Evolutionary conservation across 1,140 invertebrate species (phyloP).

Genomic region (Plectrocnemia conspersa): DNA sequence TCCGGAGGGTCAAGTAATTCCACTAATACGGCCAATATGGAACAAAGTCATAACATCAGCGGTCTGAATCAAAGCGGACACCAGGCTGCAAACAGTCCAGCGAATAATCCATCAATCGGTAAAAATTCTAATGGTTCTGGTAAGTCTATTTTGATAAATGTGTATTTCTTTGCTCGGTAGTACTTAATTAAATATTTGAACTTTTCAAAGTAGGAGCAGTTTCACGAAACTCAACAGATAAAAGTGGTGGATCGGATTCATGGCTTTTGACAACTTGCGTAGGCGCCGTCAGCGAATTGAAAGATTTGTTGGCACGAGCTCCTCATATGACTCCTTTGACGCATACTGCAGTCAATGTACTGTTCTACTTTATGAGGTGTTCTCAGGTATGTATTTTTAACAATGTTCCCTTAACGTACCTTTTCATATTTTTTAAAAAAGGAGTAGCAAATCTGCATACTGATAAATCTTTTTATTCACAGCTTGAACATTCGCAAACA

Average conservation of each 20-base stretch:
- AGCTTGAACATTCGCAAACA: conserved; percentile 56
- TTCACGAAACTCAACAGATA: conserved; percentile 21
- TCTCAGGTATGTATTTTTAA: conserved; percentile 58
- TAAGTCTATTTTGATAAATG: conserved; percentile 25
- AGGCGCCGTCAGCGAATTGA: conserved; percentile 70
- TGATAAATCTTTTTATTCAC: conserved; percentile 28
- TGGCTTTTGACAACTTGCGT: conserved; percentile 83
- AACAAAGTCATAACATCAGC: conserved; percentile 38
- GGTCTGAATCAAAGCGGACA: conserved; percentile 31
- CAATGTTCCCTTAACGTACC: not conserved
- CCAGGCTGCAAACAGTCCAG: conserved; percentile 30
- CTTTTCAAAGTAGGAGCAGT: conserved; percentile 6
- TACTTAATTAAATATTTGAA: conserved; percentile 3
- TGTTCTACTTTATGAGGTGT: conserved; percentile 89
- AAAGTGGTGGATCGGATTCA: conserved; percentile 55
- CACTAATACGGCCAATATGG: conserved; percentile 42
- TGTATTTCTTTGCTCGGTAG: not conserved
- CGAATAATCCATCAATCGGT: conserved; percentile 37
- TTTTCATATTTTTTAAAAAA: not conserved
- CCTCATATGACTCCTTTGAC: conserved; percentile 56
- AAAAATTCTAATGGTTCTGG: conserved; percentile 51
- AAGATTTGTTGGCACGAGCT: conserved; percentile 64
- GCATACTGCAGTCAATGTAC: conserved; percentile 64
- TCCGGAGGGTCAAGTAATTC: conserved; percentile 51
- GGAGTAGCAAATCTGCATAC: not conserved